phyloP scores from a whole-genome alignment of 2,797 vertebrate genomes.

The Galago senegalensis region DNA sequence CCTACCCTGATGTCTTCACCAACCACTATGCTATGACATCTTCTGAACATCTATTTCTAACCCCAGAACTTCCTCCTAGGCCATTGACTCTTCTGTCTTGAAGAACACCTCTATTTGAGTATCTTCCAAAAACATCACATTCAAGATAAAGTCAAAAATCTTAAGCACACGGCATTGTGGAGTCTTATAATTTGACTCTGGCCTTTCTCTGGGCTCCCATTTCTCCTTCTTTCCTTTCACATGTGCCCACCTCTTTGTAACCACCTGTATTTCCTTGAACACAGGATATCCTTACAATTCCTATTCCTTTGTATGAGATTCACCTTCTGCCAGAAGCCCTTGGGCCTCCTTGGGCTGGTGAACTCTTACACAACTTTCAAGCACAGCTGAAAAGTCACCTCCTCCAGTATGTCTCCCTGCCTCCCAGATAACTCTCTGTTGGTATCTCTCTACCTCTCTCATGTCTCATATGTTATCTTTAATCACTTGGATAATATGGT shows the following conservation, averaged over 20 bases:
- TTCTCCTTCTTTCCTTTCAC: not conserved
- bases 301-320: not conserved
- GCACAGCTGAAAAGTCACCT: not conserved
- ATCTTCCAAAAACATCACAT: not conserved
- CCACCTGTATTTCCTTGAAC: not conserved
- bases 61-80: not conserved
- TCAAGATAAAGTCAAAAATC: not conserved
- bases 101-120: not conserved
- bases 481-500: not conserved
- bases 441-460: not conserved
- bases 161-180: not conserved
- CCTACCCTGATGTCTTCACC: not conserved
- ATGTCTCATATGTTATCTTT: not conserved
- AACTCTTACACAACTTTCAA: not conserved
- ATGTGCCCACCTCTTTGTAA: not conserved
- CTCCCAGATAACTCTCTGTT: not conserved
- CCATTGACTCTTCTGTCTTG: not conserved
- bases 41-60: not conserved
- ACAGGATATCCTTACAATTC: accelerated
- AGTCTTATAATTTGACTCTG: not conserved
- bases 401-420: not conserved
- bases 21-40: not conserved
- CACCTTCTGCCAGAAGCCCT: not conserved
- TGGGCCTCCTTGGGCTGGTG: no score
- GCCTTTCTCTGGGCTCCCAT: not conserved